Evolutionary conservation across 2,888 invertebrate genomes (phyloP).

Genomic region (Ormia ochracea): DNA sequence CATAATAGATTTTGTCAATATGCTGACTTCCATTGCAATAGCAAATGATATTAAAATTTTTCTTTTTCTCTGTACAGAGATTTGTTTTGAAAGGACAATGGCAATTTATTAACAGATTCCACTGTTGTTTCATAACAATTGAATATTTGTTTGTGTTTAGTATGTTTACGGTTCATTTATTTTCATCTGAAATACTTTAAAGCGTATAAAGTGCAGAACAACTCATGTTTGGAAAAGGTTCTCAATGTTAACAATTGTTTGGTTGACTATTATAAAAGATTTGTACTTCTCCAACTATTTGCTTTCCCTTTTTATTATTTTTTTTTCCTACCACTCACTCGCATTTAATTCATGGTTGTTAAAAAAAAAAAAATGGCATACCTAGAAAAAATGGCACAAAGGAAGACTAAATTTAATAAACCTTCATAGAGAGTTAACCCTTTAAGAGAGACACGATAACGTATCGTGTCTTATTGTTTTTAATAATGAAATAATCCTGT

Average conservation of each 20-base stretch:
- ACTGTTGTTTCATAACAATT: conserved; percentile 46
- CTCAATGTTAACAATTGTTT: conserved; percentile 60
- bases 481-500: not conserved
- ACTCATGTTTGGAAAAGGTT: conserved; percentile 54
- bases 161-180: conserved; percentile 60
- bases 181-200: conserved; percentile 59
- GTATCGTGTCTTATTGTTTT: not conserved
- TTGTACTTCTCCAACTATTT: conserved; percentile 26
- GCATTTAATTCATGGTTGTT: not conserved
- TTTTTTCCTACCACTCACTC: too few relatives aligned
- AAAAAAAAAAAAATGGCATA: not conserved
- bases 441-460: too few relatives aligned
- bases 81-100: not conserved
- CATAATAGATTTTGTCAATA: too few relatives aligned
- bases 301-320: too few relatives aligned
- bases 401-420: not conserved
- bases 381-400: too few relatives aligned
- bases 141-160: conserved; percentile 55
- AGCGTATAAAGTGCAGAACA: conserved; percentile 24
- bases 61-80: not conserved
- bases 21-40: not conserved
- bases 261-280: conserved; percentile 49
- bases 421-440: not conserved
- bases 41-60: not conserved
- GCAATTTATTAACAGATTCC: not conserved